Evolutionary conservation across 2,888 invertebrate genomes (phyloP), one percentile per base, ranked within the genome.

Genomic region (Saturnia japonica): DNA sequence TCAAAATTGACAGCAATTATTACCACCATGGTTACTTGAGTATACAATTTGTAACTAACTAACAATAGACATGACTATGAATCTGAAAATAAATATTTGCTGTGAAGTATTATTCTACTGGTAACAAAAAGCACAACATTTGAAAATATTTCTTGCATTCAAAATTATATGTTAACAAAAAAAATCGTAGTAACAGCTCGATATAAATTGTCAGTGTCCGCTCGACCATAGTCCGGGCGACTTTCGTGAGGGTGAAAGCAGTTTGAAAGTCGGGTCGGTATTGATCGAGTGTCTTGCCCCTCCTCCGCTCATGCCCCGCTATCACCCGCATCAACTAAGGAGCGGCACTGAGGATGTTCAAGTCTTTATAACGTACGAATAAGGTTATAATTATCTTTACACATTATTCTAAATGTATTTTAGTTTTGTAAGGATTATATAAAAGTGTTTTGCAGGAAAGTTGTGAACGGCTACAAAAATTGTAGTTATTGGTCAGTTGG

Each of bases 201-300:
- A 74, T 75, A 75, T 1, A 72, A 25, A 70, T 86, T 74, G 69
- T 74, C 78, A 80, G 82, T 85, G 86, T 85, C 85, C 87, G 86
- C 83, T 85, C 85, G 88, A 86, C 87, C 85, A 83, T 88, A 89
- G 91, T 89, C 89, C 91, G 92, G 88, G 88, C 92, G 91, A 93
- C 93, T 94, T 94, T 94, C 93, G 90, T 91, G 91, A 93, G 93
- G 94, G 93, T 91, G 93, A 94, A 94, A 94, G 92, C 94, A 93
- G 93, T 94, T 94, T 93, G 94, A 94, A 94, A 94, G 94, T 94
- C 93, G 93, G 91, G 91, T 89, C 90, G 88, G 93, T 94, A 94
- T 94, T 93, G 94, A 94, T 94, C 94, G 92, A 92, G 92, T 93
- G 92, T 92, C 93, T 93, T 93, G 83, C 89, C 86, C 81, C 84